These are phyloP conservation scores for Cyaniris semiargus DNA, from an alignment of 2,888 invertebrate genomes.

Conservation along the genomic window DNA sequence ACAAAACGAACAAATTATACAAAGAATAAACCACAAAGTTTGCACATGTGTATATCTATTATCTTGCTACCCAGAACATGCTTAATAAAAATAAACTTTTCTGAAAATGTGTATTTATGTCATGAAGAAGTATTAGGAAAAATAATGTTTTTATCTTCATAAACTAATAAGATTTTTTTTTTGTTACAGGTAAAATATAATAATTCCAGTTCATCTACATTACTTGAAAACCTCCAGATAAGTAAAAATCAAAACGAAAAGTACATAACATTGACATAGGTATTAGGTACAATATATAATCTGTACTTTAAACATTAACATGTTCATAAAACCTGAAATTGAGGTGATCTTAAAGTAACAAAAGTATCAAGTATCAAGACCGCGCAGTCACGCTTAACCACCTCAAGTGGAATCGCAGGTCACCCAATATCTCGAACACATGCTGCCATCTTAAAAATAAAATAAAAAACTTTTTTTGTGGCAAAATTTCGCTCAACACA, in stretches of 20 bases:
- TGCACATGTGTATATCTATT: too few species aligned
- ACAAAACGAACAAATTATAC: not conserved
- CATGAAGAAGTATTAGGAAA: not conserved
- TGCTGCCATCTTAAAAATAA: constrained; percentile 55
- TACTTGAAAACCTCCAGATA: not conserved
- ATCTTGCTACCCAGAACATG: too few species aligned
- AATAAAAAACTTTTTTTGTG: constrained; percentile 51
- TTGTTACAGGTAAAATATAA: constrained; percentile 17
- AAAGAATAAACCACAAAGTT: not conserved
- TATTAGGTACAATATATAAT: not conserved
- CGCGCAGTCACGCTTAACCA: constrained; percentile 32
- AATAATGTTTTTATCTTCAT: not conserved
- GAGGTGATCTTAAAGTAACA: not conserved
- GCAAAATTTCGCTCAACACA: constrained; percentile 52
- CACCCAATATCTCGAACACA: constrained; percentile 72
- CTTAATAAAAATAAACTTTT: too few species aligned
- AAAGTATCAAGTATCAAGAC: constrained; percentile 49
- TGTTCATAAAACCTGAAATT: constrained; percentile 5
- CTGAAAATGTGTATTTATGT: not conserved
- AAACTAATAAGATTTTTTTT: not conserved
- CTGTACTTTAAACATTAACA: not conserved
- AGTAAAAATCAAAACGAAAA: not conserved
- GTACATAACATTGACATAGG: too few species aligned
- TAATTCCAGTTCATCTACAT: not conserved
- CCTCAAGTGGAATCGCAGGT: constrained; percentile 58